These are phyloP conservation scores for Eptatretus atami DNA, from an alignment of 2,797 vertebrate species.

Conservation along the genomic window DNA sequence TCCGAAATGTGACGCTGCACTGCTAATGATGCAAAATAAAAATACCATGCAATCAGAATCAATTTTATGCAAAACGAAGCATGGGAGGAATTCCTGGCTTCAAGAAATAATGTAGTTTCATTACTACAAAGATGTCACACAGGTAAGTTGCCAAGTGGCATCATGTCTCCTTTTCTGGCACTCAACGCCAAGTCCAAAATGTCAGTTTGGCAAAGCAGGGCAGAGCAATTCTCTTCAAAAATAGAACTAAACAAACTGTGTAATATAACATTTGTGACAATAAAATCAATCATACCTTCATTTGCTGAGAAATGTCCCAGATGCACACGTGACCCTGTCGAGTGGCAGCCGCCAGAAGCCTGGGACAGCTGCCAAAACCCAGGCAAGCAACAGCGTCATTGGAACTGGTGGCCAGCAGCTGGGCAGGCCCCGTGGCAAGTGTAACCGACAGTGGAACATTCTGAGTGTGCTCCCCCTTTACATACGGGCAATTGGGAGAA, in stretches of 20 bases:
- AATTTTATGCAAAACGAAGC: too few species aligned
- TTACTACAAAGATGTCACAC: too few species aligned
- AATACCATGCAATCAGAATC: too few species aligned
- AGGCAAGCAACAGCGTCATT: constrained; percentile 78
- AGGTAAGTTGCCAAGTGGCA: too few species aligned
- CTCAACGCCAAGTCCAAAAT: neutral
- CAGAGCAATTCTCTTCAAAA: constrained; percentile 2
- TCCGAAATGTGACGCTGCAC: too few species aligned
- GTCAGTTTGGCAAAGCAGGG: neutral
- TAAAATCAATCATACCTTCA: constrained; percentile 35
- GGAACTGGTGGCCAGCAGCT: constrained; percentile 58
- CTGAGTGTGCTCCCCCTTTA: constrained; percentile 95
- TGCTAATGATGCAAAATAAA: too few species aligned
- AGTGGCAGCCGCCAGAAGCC: constrained; percentile 76
- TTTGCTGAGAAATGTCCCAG: constrained; percentile 96
- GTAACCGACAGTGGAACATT: constrained; percentile 92
- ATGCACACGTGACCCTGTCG: constrained; percentile 87
- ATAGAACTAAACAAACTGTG: neutral
- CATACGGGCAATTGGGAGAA: constrained; percentile 94
- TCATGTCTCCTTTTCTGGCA: constrained; percentile 4
- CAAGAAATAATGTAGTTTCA: too few species aligned
- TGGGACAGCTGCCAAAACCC: constrained; percentile 80
- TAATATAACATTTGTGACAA: neutral
- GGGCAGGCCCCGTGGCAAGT: constrained; percentile 71
- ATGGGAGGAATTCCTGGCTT: too few species aligned